phyloP scores from a whole-genome alignment of 2,888 invertebrate species.

The Eristalis pertinax region DNA sequence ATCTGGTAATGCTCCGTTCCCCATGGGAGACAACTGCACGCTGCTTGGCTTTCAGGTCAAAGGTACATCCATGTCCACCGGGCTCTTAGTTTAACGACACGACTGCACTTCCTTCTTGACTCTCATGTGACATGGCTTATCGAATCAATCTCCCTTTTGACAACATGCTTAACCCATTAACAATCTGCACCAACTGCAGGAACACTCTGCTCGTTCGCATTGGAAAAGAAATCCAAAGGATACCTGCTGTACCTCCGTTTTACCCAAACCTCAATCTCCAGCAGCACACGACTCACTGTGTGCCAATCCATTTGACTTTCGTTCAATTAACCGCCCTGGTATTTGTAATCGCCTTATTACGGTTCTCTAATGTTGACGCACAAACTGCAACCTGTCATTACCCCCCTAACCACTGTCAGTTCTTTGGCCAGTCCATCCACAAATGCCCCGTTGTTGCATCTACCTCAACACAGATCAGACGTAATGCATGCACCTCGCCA shows the following conservation, averaged over 20 bases:
- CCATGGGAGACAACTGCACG: no score
- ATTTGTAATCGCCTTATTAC: slow-evolving; percentile 64
- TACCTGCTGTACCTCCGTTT: not conserved
- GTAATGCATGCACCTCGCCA: not conserved
- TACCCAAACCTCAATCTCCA: not conserved
- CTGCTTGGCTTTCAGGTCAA: no score
- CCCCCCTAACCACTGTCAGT: not conserved
- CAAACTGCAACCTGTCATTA: slow-evolving; percentile 7
- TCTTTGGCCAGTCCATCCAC: slow-evolving; percentile 22
- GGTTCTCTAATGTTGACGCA: slow-evolving; percentile 34
- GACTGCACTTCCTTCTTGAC: no score
- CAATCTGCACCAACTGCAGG: no score
- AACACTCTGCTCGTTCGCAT: no score
- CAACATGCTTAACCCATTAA: no score
- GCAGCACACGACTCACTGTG: not conserved
- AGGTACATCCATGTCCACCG: no score
- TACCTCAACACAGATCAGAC: slow-evolving; percentile 22
- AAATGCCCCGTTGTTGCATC: not conserved
- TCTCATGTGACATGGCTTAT: no score
- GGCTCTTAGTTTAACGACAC: no score
- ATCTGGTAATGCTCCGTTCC: no score
- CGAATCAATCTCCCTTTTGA: no score
- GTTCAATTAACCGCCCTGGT: slow-evolving; percentile 57
- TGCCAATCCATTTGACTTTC: slow-evolving; percentile 50
- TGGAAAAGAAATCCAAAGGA: no score